phyloP scores from a whole-genome alignment of 2,113 vertebrate species.

The Clarias macrocephalus region DNA sequence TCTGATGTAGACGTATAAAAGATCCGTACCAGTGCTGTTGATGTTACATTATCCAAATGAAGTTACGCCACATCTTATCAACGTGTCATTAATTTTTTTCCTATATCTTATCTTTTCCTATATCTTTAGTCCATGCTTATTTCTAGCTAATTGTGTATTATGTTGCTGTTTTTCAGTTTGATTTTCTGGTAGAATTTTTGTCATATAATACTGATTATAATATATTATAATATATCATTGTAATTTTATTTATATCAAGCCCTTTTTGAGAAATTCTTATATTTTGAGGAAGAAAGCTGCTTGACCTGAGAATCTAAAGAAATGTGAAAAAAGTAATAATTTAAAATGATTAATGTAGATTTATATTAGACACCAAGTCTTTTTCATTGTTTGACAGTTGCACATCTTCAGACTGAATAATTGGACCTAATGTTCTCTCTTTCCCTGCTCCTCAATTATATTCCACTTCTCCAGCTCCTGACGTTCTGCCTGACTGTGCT shows the following conservation, averaged over 20 bases:
- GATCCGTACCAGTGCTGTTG: too few relatives aligned
- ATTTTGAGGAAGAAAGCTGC: not conserved
- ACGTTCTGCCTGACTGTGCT: conserved; percentile 95
- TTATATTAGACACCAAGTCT: not conserved
- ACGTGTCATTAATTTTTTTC: not conserved
- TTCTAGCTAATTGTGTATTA: not conserved
- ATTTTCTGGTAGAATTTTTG: too few relatives aligned
- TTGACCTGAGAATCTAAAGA: not conserved
- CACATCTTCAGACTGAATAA: not conserved
- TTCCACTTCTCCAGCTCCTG: conserved; percentile 77
- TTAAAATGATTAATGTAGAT: too few relatives aligned
- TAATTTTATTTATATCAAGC: not conserved
- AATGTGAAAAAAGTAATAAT: not conserved
- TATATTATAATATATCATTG: too few relatives aligned
- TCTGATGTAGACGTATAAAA: too few relatives aligned
- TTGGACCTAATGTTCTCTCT: not conserved
- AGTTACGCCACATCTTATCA: too few relatives aligned
- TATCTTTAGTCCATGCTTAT: not conserved
- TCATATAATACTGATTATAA: too few relatives aligned
- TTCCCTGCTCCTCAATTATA: not conserved
- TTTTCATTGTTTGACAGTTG: not conserved
- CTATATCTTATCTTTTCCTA: too few relatives aligned
- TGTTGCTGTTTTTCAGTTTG: not conserved
- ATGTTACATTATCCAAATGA: too few relatives aligned
- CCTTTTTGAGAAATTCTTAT: not conserved